These are phyloP conservation scores for Verasper variegatus DNA, from an alignment of 2,113 vertebrate species.

Conservation along the genomic window DNA sequence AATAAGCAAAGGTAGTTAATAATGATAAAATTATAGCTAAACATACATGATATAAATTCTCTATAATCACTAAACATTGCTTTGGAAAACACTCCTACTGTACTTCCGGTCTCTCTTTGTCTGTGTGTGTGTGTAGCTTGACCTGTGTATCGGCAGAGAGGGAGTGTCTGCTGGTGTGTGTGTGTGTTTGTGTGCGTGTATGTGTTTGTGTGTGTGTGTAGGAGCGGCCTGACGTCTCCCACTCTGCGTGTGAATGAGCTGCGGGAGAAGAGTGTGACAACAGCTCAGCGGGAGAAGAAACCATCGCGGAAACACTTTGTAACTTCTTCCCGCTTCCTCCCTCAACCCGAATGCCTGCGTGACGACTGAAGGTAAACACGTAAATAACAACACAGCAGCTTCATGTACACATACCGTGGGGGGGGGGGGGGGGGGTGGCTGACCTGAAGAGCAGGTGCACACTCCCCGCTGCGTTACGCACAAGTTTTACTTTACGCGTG, in stretches of 20 bases:
- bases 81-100: fast-evolving
- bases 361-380: slow-evolving; percentile 59
- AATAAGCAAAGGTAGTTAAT: too few relatives aligned
- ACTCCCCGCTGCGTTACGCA: not conserved
- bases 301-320: slow-evolving; percentile 21
- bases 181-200: too few relatives aligned
- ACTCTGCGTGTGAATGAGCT: slow-evolving; percentile 48
- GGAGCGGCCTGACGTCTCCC: not conserved
- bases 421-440: too few relatives aligned
- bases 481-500: not conserved
- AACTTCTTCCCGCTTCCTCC: slow-evolving; percentile 45
- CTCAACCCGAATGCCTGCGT: slow-evolving; percentile 54
- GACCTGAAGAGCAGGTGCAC: slow-evolving; percentile 53
- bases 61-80: not conserved
- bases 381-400: not conserved
- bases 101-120: slow-evolving; percentile 16
- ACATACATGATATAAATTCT: too few relatives aligned
- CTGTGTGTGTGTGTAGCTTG: not conserved
- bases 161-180: slow-evolving; percentile 50
- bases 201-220: not conserved
- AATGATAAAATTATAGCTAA: too few relatives aligned
- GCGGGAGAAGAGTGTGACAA: slow-evolving; percentile 44
- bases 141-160: slow-evolving; percentile 15
- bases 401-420: not conserved
- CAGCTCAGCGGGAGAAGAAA: slow-evolving; percentile 49